Evolutionary conservation across 2,888 invertebrate species (phyloP).

Genomic region (Rhimphoctona megacephalus): DNA sequence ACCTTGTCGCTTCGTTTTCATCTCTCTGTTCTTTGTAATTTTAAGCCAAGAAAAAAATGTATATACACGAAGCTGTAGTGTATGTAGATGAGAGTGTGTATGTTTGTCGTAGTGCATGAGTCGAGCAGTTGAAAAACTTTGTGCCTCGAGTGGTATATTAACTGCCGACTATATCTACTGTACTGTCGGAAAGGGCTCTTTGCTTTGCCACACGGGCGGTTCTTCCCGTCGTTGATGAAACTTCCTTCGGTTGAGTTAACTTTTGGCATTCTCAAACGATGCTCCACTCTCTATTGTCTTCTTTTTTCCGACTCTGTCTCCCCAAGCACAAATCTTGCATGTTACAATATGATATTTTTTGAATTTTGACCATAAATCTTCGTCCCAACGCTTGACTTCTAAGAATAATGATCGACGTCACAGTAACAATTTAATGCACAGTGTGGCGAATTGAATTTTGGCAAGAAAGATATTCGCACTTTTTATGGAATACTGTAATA

Average conservation of each 20-base stretch:
- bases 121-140: constrained; percentile 61
- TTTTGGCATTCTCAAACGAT: constrained; percentile 54
- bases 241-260: constrained; percentile 61
- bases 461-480: background rate
- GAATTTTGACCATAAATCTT: background rate
- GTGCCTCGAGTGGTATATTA: constrained; percentile 54
- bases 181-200: constrained; percentile 54
- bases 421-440: background rate
- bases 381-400: background rate
- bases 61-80: background rate
- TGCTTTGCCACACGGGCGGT: constrained; percentile 57
- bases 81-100: constrained; percentile 20
- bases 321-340: constrained; percentile 6
- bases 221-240: constrained; percentile 51
- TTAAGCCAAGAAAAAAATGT: constrained; percentile 38
- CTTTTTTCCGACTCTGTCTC: background rate
- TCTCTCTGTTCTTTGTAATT: constrained; percentile 55
- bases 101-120: constrained; percentile 38
- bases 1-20: constrained; percentile 35
- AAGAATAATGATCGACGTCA: background rate
- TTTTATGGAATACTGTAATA: background rate
- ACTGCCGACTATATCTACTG: constrained; percentile 55
- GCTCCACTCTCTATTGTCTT: constrained; percentile 16
- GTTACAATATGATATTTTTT: constrained; percentile 7
- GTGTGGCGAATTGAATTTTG: background rate